Evolutionary conservation across 2,797 vertebrate genomes (phyloP), one percentile per base, ranked within the genome.

Genomic region (Dromococcyx pavoninus): DNA sequence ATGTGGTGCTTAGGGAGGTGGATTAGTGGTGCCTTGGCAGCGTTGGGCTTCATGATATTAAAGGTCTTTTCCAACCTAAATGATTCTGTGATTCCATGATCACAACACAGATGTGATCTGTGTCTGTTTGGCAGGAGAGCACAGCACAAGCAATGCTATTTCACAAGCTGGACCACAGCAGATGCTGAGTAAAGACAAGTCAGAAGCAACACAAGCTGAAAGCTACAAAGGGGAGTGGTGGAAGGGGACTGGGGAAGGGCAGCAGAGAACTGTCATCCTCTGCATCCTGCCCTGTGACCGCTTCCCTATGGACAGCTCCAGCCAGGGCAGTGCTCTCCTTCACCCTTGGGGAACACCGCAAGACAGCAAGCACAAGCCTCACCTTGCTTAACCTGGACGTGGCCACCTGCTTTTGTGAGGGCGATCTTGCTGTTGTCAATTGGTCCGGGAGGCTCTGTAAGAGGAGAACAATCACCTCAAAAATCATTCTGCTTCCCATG

Each of bases 381-480:
- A 99, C 99, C 99, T 96, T 99, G 99, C 94, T 99, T 99, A 58
- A 99, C 99, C 53, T 99, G 99, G 69, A 99, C 85, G 13, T 99
- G 99, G 83, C 99, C 99, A 7, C 99, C 98, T 11, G 98, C 98
- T 97, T 99, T 99, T 11, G 98, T 98, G 64, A 99, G 97, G 0
- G 98, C 98, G 8, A 99, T 99, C 97, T 98, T 99, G 96, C 98
- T 99, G 97, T 99, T 99, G 98, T 99, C 99, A 5, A 99, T 99
- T 9, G 99, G 98, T 43, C 99, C 99, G 0, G 99, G 99, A 5
- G 98, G 98, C 88, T 99, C 99, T 99, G 97, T 2, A 70, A 91
- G 88, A 93, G n/a, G 21, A 61, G 37, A 53, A 75, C 13, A 35
- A 35, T 57, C 2, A 1, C 0, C 2, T 58, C 10, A 24, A 44